Base-by-base conservation (phyloP, 2,113 vertebrate species). In the Mobula birostris region DNA sequence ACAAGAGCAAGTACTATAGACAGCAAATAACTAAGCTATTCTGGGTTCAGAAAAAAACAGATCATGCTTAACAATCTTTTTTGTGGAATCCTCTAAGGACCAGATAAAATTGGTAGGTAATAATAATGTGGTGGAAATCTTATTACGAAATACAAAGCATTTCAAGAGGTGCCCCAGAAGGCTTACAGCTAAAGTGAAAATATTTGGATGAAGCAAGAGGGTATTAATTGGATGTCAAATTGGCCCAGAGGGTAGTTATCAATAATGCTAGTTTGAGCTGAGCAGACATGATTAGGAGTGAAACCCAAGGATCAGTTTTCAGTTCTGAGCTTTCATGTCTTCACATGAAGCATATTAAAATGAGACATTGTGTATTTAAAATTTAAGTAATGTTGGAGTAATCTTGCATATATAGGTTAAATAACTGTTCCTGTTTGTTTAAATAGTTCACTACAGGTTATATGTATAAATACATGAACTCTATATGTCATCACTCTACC, bases 191-290 rank as follows among this genome's bases (percentile, higher is more conserved):
- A 66, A 88, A 88, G 11, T 88, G 58, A 63, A 88, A 66, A 14
- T 5, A 32, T 88, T 88, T 88, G 29, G 58, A 66, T 66, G 58
- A 88, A 88, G 61, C 9, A 88, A 9, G 1, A 17, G 61, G 61
- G 61, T 88, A 14, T 66, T 88, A 88, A 88, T 88, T 88, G 85
- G 85, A 32, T 88, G 17, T 88, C 85, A 32, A 32, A 32, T 88
- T 88, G 85, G 11, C 85, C 85, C 85, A 19, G 63, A 88, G 58
- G 63, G 29, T 88, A 88, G 63, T 63, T 63, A 88, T 88, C 29
- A 88, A 17, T n/a, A 32, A n/a, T 88, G 12, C 58, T 88, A n/a
- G 85, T 88, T 88, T 29, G 63, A 66, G 63, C 29, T 88, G 85
- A 88, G 36, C 85, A 66, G 27, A 6, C 58, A 88, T 15, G 4